Base-by-base conservation (phyloP, 2,888 invertebrate genomes). In the Acrocyrtus sp. region DNA sequence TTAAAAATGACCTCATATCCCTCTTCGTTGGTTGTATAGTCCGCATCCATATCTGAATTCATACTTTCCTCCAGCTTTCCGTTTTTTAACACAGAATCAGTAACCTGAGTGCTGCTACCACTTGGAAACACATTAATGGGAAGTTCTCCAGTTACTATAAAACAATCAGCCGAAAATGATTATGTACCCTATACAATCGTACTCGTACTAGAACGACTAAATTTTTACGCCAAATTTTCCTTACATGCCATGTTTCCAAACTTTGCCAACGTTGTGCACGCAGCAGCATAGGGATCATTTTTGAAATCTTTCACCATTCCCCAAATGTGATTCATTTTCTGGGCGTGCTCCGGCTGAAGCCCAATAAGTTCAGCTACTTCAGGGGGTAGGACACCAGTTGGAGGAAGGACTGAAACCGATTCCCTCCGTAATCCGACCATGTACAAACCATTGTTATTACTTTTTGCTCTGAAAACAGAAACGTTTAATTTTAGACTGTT, bases 1-100 rank as follows among this genome's bases (percentile, higher is more conserved):
- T 81, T 78, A 62, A 87, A 89, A 78, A 92, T 88, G 8, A 92
- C 88, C 83, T 91, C 91, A 80, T 92, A 93, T 80, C 89, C 89
- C 74, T 91, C 92, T 15, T 90, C 91, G 4, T 88, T 89, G 41
- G 83, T 84, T 17, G 82, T 82, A 12, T 81, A 80, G 43, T 83
- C 83, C 2, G 82, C 82, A 27, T 83, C 83, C 12, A 81, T 73
- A 26, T 82, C 77, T 1, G 81, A 79, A 62, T 53, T 58, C 21
- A 53, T n/a, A 8, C 65, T 73, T 19, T 60, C 66, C 34, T 63
- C 63, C 6, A 67, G 22, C 2, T 48, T 57, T 41, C 73, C 72
- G 50, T 70, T 70, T 27, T 34, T 70, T 12, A 65, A 45, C 43
- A 63, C 63, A 3, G 56, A 63, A 48, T 69, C 70, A 12, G 66